phyloP scores from a whole-genome alignment of 2,888 invertebrate species.

The Ditula angustiorana region DNA sequence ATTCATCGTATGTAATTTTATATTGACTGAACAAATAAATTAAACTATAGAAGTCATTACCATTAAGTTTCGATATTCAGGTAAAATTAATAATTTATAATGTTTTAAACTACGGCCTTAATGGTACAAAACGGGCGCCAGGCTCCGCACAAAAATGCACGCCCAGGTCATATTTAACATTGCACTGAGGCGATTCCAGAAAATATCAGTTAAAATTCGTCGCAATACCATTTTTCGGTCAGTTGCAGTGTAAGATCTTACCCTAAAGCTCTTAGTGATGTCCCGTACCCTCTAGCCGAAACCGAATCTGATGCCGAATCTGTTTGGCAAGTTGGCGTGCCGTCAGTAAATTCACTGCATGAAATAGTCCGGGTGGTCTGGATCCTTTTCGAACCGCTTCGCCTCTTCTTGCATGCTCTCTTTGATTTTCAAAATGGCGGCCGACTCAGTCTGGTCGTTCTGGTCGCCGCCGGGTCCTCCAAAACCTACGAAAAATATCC shows the following conservation, averaged over 20 bases:
- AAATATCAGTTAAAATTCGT: neutral
- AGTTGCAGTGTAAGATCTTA: neutral
- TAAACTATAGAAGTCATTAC: too few species aligned
- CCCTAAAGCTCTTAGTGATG: neutral
- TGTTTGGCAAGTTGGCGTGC: constrained; percentile 50
- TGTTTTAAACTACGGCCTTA: too few species aligned
- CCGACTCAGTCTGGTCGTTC: constrained; percentile 98
- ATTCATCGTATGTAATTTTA: too few species aligned
- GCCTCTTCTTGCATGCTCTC: constrained; percentile 99
- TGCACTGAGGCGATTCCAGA: too few species aligned
- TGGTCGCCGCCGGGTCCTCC: constrained; percentile 83
- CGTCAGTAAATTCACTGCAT: constrained; percentile 91
- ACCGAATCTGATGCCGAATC: constrained; percentile 34
- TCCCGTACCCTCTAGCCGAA: constrained; percentile 25
- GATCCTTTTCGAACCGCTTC: constrained; percentile 99
- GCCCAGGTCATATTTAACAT: too few species aligned
- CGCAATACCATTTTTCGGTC: neutral
- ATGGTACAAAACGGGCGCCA: too few species aligned
- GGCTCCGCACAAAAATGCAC: too few species aligned
- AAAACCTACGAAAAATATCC: constrained; percentile 66
- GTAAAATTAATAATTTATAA: too few species aligned
- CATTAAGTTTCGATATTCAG: too few species aligned
- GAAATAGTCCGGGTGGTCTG: constrained; percentile 98
- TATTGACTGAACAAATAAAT: too few species aligned
- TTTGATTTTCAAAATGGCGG: constrained; percentile 99